phyloP scores from a whole-genome alignment of 2,113 vertebrate species.

The Odocoileus virginianus region DNA sequence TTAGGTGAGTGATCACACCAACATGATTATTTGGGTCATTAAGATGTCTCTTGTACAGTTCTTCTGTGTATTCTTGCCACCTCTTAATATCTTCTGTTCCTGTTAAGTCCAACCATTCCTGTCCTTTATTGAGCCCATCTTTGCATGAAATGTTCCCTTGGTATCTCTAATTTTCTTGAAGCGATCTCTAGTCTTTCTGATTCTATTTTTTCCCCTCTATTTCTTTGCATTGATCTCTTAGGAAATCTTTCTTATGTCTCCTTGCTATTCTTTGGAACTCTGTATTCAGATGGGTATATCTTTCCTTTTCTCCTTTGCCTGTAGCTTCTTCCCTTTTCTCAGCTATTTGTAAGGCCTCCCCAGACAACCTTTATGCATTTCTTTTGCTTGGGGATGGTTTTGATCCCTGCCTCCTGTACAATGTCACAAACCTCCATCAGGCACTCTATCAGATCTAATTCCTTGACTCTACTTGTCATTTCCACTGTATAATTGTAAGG shows the following conservation, averaged over 20 bases:
- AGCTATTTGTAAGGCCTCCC: neutral
- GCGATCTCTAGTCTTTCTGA: neutral
- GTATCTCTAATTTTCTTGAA: neutral
- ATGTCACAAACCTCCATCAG: neutral
- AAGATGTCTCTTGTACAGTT: neutral
- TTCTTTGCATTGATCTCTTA: neutral
- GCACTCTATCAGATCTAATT: neutral
- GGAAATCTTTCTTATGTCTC: neutral
- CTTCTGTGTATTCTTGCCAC: neutral
- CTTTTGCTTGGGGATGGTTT: neutral
- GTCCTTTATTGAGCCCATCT: neutral
- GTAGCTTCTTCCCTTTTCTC: neutral
- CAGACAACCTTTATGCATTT: neutral
- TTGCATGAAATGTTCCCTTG: neutral
- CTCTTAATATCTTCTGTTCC: neutral
- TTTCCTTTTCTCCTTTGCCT: neutral
- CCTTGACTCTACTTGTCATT: neutral
- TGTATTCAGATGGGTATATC: neutral
- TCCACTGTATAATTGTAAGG: neutral
- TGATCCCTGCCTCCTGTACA: neutral
- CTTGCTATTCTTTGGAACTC: neutral
- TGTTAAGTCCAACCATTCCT: neutral
- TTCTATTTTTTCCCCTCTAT: neutral
- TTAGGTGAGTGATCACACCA: neutral
- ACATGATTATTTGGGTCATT: accelerated